Percentiles rank a stretch among this genome's conserved stretches.
These are phyloP conservation scores for Osmerus eperlanus DNA, from an alignment of 2,113 vertebrate species.

Conservation along the genomic window DNA sequence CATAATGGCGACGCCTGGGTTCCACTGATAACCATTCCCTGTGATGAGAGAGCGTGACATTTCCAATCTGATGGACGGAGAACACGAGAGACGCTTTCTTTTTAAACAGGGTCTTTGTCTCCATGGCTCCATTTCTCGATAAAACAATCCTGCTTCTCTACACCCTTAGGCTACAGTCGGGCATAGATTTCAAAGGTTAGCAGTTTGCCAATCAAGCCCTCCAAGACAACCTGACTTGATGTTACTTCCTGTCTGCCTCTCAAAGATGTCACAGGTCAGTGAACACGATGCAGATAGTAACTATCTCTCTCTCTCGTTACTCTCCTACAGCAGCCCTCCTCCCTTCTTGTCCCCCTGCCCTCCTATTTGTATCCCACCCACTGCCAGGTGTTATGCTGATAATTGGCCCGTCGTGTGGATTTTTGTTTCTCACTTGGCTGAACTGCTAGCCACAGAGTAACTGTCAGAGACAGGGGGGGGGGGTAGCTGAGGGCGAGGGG, in stretches of 20 bases:
- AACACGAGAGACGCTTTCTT: slow-evolving; percentile 31
- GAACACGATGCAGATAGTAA: slow-evolving; percentile 38
- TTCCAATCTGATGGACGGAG: slow-evolving; percentile 59
- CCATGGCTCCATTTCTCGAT: slow-evolving; percentile 9
- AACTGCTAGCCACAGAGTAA: slow-evolving; percentile 51
- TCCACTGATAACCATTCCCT: slow-evolving; percentile 62
- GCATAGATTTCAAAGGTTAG: slow-evolving; percentile 24
- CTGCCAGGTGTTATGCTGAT: slow-evolving; percentile 65
- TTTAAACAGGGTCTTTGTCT: slow-evolving; percentile 25
- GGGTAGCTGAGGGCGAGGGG: slow-evolving; percentile 29
- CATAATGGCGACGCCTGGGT: slow-evolving; percentile 52
- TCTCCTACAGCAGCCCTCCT: neutral
- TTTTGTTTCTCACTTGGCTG: slow-evolving; percentile 61
- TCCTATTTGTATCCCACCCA: slow-evolving; percentile 58
- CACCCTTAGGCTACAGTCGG: neutral
- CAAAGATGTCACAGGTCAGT: slow-evolving; percentile 47
- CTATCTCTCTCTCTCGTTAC: too few relatives aligned
- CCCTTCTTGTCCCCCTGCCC: slow-evolving; percentile 24
- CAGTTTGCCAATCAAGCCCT: slow-evolving; percentile 7
- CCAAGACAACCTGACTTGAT: slow-evolving; percentile 29
- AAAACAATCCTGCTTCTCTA: slow-evolving; percentile 18
- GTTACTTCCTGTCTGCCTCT: slow-evolving; percentile 19
- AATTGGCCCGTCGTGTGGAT: slow-evolving; percentile 64
- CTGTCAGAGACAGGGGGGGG: slow-evolving; percentile 37
- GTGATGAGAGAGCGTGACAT: slow-evolving; percentile 54